A percentile compares a stretch with the other conserved stretches of the same genome.
These are phyloP conservation scores for Euplagia quadripunctaria DNA, from an alignment of 2,888 invertebrate genomes.

Conservation along the genomic window DNA sequence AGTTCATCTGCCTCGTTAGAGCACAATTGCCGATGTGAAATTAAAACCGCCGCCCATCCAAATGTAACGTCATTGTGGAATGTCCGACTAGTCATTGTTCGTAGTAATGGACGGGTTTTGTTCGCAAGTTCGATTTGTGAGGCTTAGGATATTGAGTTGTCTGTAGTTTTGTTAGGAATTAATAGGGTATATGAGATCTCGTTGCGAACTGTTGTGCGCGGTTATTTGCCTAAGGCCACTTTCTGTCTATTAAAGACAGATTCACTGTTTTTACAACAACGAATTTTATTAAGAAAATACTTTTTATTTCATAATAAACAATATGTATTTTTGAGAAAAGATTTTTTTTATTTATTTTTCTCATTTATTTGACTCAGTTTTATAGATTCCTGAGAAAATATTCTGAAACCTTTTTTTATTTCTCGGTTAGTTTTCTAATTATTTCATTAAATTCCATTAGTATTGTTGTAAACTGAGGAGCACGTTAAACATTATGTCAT, in stretches of 20 bases:
- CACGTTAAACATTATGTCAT: too few relatives aligned
- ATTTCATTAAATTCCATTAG: too few relatives aligned
- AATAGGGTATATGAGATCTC: slow-evolving; percentile 3
- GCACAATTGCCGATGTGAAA: slow-evolving; percentile 78
- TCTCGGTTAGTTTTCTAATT: too few relatives aligned
- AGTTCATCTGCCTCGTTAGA: slow-evolving; percentile 82
- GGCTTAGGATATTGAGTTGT: slow-evolving; percentile 22
- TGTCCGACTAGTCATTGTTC: slow-evolving; percentile 50
- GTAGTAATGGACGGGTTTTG: slow-evolving; percentile 28
- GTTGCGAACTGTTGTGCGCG: background rate
- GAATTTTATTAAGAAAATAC: too few relatives aligned
- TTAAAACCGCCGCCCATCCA: slow-evolving; percentile 75
- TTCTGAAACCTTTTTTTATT: too few relatives aligned
- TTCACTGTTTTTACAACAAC: background rate
- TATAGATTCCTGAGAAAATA: too few relatives aligned
- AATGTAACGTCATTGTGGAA: slow-evolving; percentile 51
- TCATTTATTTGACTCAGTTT: too few relatives aligned
- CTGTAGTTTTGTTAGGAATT: slow-evolving; percentile 9
- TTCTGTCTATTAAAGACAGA: background rate
- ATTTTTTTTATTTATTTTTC: too few relatives aligned
- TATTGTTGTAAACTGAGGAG: too few relatives aligned
- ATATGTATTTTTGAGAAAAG: too few relatives aligned
- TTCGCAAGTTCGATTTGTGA: slow-evolving; percentile 15
- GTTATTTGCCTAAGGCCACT: background rate
- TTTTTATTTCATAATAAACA: too few relatives aligned